Evolutionary conservation across 2,888 invertebrate genomes (phyloP), one percentile per base, ranked within the genome.

Genomic region (Brachylomia viminalis): DNA sequence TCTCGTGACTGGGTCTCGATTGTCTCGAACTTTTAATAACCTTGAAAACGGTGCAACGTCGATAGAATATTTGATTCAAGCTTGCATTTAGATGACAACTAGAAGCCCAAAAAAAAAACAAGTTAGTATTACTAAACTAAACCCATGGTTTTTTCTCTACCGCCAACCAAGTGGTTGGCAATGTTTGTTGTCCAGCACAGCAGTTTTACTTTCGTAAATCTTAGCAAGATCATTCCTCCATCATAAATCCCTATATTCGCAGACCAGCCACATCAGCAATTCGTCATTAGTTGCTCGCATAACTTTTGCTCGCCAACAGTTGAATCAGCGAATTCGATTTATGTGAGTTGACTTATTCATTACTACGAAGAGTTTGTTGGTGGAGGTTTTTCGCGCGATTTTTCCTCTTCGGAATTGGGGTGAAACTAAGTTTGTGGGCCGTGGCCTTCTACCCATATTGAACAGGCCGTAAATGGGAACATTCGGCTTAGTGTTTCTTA

Each of bases 311-410:
- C 79, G 83, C 84, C 86, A 92, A 91, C 92, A 91, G 91, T 91
- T 91, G 93, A 94, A 91, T 93, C 92, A 93, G 92, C 92, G 90
- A 88, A 90, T 91, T 83, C 83, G 90, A 94, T 95, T 94, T 95
- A 94, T 94, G 89, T 83, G 86, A 89, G 88, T 89, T 89, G 87
- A 90, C 91, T 92, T 90, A 90, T 87, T 88, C 89, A 89, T 87
- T 84, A 75, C 83, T 70, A 54, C 61, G 68, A 70, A 79, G 79
- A 75, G 59, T 84, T 84, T 73, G 66, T 78, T 70, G 58, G 59
- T 33, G 45, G 52, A 76, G 75, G 61, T 85, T 77, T 42, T 72
- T 65, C 72, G 8, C 27, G 42, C 45, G 66, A 69, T 64, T 82
- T 83, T 85, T 76, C 77, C 81, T 86, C 72, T 77, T 74, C 42